Evolutionary conservation across 2,113 vertebrate genomes (phyloP), one percentile per base, ranked within the genome.

Genomic region (Myrmecobius fasciatus): DNA sequence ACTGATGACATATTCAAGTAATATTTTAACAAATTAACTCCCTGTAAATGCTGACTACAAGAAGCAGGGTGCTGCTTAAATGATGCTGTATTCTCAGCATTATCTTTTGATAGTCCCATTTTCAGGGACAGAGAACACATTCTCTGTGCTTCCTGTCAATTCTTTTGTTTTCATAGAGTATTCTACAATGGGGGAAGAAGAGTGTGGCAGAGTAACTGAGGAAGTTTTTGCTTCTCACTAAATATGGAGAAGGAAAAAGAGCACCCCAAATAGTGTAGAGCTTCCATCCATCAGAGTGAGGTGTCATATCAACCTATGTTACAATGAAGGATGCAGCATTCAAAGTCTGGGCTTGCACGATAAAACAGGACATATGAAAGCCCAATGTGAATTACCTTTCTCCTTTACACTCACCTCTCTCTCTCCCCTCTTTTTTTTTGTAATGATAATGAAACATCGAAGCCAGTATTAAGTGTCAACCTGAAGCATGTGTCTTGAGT

Each of bases 391-490:
- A 91, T 89, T 92, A 56, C 91, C 90, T 91, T 48, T 43, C 20
- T 52, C 20, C 49, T 92, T 94, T 49, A 93, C n/a, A 48, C n/a
- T 83, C 83, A 54, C 52, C 53, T 48, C 51, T 10, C 52, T n/a
- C 52, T 91, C 60, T 10, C 53, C 36, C n/a, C 54, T 90, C n/a
- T 26, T 17, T 75, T 93, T 88, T 54, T 89, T 75, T 53, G 94
- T 93, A 93, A 95, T 96, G 91, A 47, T 93, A 89, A 94, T 96
- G 96, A 92, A 94, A 94, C 83, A 54, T 91, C 89, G 95, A 91
- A 89, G 97, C 96, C 52, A 75, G 93, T 53, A 93, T 67, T 95
- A 89, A 12, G 5, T 11, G 0, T 95, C 96, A 89, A 53, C 93
- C 97, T 94, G 56, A 60, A n/a, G 36, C 5, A 25, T 31, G 4